A percentile compares a stretch with the other conserved stretches of the same genome.
phyloP scores from a whole-genome alignment of 1,140 invertebrate genomes.

The Ctenoplectra terminalis region DNA sequence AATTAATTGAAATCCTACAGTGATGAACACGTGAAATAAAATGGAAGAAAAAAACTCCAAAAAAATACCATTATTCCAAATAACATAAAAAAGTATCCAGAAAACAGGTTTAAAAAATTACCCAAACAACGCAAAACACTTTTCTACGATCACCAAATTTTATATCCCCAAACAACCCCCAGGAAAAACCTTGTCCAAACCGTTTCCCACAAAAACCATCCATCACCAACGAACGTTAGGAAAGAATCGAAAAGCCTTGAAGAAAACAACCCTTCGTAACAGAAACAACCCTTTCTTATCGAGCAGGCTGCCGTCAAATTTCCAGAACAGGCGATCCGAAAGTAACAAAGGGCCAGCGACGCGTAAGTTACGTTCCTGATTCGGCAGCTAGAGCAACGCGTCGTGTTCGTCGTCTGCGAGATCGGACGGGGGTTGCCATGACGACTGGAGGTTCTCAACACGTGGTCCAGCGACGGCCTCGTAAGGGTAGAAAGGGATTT shows the following conservation, averaged over 20 bases:
- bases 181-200: too few species aligned
- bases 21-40: too few species aligned
- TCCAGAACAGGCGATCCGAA: constrained; percentile 5
- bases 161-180: too few species aligned
- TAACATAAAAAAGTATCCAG: too few species aligned
- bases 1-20: too few species aligned
- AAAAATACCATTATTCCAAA: too few species aligned
- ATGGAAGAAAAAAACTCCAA: too few species aligned
- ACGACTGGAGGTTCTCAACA: constrained; percentile 77
- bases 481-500: constrained; percentile 49
- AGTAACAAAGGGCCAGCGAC: constrained; percentile 43
- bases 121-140: too few species aligned
- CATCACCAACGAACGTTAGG: not conserved
- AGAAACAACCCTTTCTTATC: not conserved
- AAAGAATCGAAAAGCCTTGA: accelerated
- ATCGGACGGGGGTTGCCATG: constrained; percentile 75
- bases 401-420: constrained; percentile 62
- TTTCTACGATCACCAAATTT: not conserved
- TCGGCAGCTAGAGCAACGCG: constrained; percentile 28
- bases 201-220: too few species aligned
- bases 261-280: not conserved
- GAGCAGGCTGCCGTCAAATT: not conserved
- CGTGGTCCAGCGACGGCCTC: constrained; percentile 67
- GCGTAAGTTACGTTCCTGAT: constrained; percentile 58
- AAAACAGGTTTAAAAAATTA: too few species aligned